These are phyloP conservation scores for Rhinophrynus dorsalis DNA, from an alignment of 2,797 vertebrate genomes.

Conservation along the genomic window DNA sequence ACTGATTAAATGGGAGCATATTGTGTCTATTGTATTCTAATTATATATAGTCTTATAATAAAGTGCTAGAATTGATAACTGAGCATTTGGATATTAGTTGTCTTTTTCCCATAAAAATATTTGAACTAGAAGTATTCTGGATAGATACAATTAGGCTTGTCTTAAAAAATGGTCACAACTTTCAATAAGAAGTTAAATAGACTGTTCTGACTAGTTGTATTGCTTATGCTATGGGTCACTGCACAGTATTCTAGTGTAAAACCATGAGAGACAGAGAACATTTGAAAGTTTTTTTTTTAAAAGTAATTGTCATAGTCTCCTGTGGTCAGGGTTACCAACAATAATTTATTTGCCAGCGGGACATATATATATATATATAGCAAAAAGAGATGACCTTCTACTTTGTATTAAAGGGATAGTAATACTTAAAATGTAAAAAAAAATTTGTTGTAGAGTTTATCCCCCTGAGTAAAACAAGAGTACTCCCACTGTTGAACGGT, in stretches of 20 bases:
- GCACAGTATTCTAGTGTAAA: fast-evolving
- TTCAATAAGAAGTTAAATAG: background rate
- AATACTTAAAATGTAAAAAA: too few relatives aligned
- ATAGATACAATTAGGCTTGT: background rate
- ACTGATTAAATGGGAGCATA: background rate
- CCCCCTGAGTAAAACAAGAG: too few relatives aligned
- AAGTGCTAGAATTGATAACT: background rate
- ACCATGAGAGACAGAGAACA: background rate
- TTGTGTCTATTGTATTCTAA: background rate
- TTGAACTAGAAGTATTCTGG: background rate
- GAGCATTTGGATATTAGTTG: background rate
- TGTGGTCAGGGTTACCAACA: background rate
- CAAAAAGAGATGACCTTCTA: too few relatives aligned
- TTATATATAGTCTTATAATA: background rate
- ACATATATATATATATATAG: background rate
- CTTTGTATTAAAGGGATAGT: too few relatives aligned
- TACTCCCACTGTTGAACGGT: too few relatives aligned
- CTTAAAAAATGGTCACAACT: background rate
- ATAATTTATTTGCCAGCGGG: background rate
- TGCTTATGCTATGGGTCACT: constrained; percentile 49
- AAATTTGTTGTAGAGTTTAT: too few relatives aligned
- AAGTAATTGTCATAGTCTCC: constrained; percentile 4
- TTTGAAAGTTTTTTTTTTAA: too few relatives aligned
- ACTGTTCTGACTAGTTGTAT: background rate
- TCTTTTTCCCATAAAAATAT: too few relatives aligned